Base-by-base conservation (phyloP, 2,797 vertebrate species). In the Rhinella marina region DNA sequence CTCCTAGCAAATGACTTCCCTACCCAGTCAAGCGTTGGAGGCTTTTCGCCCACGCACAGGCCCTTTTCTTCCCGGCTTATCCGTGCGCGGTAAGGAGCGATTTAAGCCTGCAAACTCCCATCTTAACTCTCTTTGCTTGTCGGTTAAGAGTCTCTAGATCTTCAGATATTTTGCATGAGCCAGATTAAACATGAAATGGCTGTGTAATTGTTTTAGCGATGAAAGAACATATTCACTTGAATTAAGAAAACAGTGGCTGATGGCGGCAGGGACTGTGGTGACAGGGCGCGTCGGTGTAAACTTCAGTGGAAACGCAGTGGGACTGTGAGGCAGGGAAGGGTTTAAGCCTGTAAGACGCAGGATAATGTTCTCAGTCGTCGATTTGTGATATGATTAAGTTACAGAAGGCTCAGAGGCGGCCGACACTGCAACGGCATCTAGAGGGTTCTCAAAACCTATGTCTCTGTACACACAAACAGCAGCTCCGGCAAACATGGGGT, bases 11-110 rank as follows among this genome's bases (percentile, higher is more conserved):
- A 68, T 87, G 56, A 77, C 48, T 76, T 82, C 86, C 59, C 41
- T 61, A 57, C 68, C 50, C 29, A 72, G 82, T 27, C 27, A 61
- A 72, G 75, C 80, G 76, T 78, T 66, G 9, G 14, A 61, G 62
- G 72, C 68, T 13, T 83, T 83, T 78, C 76, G 61, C 81, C 81
- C 48, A 68, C 48, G 27, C 73, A 70, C 52, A 29, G 82, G 62
- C 50, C 73, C 73, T 61, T 87, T 84, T 59, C 70, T 84, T 88
- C 16, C 0, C 16, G 7, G 72, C 50, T 87, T 64, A 76, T 87
- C 29, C 19, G 16, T 59, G 25, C 25, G 21, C 9, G 23, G 77
- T 21, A 21, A 80, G 50, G 56, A 48, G 56, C 29, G 9, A 41
- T 73, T 73, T 75, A 73, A 82, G 79, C 16, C 27, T 3, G 4